Base-by-base conservation (phyloP, 2,888 invertebrate species). In the Temnothorax unifasciatus region DNA sequence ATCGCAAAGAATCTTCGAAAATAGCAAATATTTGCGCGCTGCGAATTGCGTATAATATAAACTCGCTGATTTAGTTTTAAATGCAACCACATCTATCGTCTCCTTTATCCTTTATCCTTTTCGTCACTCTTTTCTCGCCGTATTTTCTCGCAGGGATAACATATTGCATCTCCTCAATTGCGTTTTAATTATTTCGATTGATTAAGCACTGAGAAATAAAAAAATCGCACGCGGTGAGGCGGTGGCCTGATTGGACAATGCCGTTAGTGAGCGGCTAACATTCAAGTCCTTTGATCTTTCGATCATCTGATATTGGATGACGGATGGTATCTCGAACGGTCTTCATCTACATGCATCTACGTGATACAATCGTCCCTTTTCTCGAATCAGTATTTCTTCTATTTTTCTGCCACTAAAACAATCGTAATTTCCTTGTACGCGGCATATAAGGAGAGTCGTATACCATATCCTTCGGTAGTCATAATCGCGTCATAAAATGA, bases 1-100 rank as follows among this genome's bases (percentile, higher is more conserved):
- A 38, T 38, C 38, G n/a, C 38, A 64, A 57, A 57, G 38, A 71
- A 64, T 66, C 41, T 73, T 34, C 47, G n/a, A 54, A 21, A 29
- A 38, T 73, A 71, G 66, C 59, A 47, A 63, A 47, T 41, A 38
- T 29, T 29, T 29, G 29, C 29, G 29, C 52, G 50, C 5, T 50
- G 50, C 18, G 8, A 25, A 54, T 71, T 38, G 29, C 34, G 18
- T 11, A 0, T 34, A 69, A 1, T 11, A 0, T 34, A 69, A 1
- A 13, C 34, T 29, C 29, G 34, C 5, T 29, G 3, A n/a, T 34
- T 3, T 25, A 25, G 29, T 47, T 44, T 5, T 11, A 69, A 69
- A n/a, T n/a, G 11, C 13, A 9, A 21, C 21, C 6, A 2, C 11
- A 34, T 34, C 3, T 41, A 38, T 47, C 18, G 13, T 25, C 1